A percentile compares a stretch with the other conserved stretches of the same genome.
Conservation (phyloP, 2,888 invertebrate genomes). For the Elegia similella region DNA sequence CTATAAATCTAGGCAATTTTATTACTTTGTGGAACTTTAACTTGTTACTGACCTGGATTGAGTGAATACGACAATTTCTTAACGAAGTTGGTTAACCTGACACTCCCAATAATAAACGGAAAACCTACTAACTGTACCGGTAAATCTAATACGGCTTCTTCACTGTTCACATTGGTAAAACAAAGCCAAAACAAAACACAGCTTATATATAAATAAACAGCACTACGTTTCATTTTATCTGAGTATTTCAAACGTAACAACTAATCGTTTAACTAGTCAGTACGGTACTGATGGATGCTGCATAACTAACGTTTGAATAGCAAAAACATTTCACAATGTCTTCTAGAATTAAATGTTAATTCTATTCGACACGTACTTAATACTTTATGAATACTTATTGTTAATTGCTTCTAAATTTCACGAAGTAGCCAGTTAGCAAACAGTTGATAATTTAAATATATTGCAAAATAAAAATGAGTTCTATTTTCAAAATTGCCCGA, state of each 20-base stretch:
- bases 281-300: slow-evolving; percentile 14
- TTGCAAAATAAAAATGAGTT: slow-evolving; percentile 6
- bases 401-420: slow-evolving; percentile 6
- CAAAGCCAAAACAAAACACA: slow-evolving; percentile 29
- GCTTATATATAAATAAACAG: slow-evolving; percentile 19
- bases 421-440: not conserved
- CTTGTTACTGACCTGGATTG: slow-evolving; percentile 84
- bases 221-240: slow-evolving; percentile 26
- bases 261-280: slow-evolving; percentile 16
- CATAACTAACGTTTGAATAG: slow-evolving; percentile 12
- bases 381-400: slow-evolving; percentile 26
- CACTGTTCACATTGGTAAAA: slow-evolving; percentile 29
- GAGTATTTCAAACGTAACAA: not conserved
- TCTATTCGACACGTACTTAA: slow-evolving; percentile 12
- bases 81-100: slow-evolving; percentile 89
- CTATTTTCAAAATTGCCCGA: slow-evolving; percentile 16
- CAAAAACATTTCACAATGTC: slow-evolving; percentile 19
- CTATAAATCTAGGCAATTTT: too few species aligned
- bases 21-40: too few species aligned
- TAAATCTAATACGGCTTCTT: slow-evolving; percentile 85
- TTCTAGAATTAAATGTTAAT: slow-evolving; percentile 8
- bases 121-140: slow-evolving; percentile 93
- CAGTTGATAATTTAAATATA: not conserved
- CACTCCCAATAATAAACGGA: slow-evolving; percentile 90
- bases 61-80: slow-evolving; percentile 91